Evolutionary conservation across 2,113 vertebrate species (phyloP), one percentile per base, ranked within the genome.

Genomic region (Neodontobutis hainanensis): DNA sequence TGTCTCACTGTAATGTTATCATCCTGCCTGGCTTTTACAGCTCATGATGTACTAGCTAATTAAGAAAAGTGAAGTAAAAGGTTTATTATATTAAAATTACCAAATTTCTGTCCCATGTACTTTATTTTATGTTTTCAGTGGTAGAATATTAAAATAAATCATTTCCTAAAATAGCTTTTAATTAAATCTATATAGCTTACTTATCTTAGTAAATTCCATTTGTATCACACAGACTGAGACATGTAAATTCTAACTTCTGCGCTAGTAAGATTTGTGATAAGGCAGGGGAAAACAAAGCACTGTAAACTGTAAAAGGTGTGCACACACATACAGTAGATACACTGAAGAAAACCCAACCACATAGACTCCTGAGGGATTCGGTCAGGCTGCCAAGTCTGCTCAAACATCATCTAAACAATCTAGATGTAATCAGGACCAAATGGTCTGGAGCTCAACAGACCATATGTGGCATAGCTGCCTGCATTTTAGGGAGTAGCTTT

Each of bases 351-450:
- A 61, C 73, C 44, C 68, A 52, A 65, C 74, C 68, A 45, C 65
- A 61, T 61, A 56, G 75, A 70, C 32, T 73, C 77, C 49, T 11
- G 40, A 9, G 74, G 85, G 85, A 82, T 73, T 73, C 35, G 51
- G 19, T 16, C 73, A 32, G 59, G 79, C 62, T 75, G 86, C 82
- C 83, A 82, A 80, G 64, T 77, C 67, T 57, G 62, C 78, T 82
- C 66, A 34, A 77, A 80, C 88, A 88, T 87, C 83, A 86, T 88
- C 75, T 80, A 70, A 89, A 91, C 87, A 83, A 80, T 85, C 78
- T 83, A 40, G 61, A 84, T 85, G n/a, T 87, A 87, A 90, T 90
- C 81, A 70, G 67, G 74, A 84, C 78, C 88, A 87, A 87, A 81
- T 87, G 85, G 70, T 78, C 35, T 58, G 70, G 65, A 88, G 83